phyloP scores from a whole-genome alignment of 1,140 invertebrate species.

The Drosophila azteca region DNA sequence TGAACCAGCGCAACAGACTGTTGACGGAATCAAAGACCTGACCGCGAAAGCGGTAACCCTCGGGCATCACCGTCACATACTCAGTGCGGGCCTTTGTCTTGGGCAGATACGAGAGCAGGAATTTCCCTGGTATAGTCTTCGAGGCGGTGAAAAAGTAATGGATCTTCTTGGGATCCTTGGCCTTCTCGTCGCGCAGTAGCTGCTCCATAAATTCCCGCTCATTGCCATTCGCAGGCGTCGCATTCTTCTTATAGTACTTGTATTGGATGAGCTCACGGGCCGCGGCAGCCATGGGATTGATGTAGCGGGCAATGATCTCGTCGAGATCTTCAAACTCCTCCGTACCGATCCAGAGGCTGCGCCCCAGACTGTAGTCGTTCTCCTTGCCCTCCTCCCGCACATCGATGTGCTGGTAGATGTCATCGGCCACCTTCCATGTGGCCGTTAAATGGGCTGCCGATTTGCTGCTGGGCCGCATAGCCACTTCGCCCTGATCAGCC shows the following conservation, averaged over 20 bases:
- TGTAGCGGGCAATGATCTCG: slow-evolving; percentile 98
- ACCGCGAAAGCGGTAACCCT: slow-evolving; percentile 95
- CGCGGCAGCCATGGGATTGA: slow-evolving; percentile 97
- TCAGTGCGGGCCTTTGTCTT: slow-evolving; percentile 93
- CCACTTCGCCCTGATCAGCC: slow-evolving; percentile 98
- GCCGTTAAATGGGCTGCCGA: slow-evolving; percentile 98
- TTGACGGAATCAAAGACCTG: slow-evolving; percentile 94
- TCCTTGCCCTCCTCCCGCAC: slow-evolving; percentile 98
- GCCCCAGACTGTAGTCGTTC: slow-evolving; percentile 97
- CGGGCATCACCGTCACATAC: slow-evolving; percentile 94
- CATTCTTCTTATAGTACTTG: slow-evolving; percentile 93
- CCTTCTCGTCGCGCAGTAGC: slow-evolving; percentile 92
- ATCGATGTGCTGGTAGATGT: slow-evolving; percentile 98
- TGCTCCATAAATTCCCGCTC: slow-evolving; percentile 93
- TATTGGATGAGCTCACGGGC: slow-evolving; percentile 95
- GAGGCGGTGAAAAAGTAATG: slow-evolving; percentile 95
- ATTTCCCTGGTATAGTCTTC: slow-evolving; percentile 96
- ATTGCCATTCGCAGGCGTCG: slow-evolving; percentile 85
- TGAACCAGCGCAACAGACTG: slow-evolving; percentile 97
- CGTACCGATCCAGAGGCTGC: slow-evolving; percentile 91
- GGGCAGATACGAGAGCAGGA: slow-evolving; percentile 96
- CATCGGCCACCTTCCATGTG: slow-evolving; percentile 98
- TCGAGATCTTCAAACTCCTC: slow-evolving; percentile 99
- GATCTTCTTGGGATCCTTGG: slow-evolving; percentile 93
- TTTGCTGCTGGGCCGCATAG: slow-evolving; percentile 98